These are phyloP conservation scores for Porites divaricata DNA, from an alignment of 92 coral and sea anemone species.

Conservation along the genomic window DNA sequence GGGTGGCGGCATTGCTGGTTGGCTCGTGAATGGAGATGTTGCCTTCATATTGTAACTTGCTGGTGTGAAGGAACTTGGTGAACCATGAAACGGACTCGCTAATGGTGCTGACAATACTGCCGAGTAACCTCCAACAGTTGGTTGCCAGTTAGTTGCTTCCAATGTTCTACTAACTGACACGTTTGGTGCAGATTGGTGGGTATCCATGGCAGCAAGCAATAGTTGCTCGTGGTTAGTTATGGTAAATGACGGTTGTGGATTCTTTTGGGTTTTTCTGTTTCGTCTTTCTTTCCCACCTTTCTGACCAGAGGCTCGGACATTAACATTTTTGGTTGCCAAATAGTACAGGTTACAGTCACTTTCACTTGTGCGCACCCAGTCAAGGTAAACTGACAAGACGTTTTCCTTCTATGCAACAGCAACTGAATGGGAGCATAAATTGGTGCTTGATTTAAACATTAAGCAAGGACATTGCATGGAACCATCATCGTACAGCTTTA, in stretches of 20 bases:
- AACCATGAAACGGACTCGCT: too few relatives aligned
- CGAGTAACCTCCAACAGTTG: too few relatives aligned
- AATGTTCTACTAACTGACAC: background rate
- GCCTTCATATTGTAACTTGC: too few relatives aligned
- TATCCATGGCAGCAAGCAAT: background rate
- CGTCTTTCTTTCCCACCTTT: conserved; percentile 47
- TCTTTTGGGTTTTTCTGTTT: conserved; percentile 17
- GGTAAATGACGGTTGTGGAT: conserved; percentile 24
- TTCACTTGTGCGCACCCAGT: conserved; percentile 22
- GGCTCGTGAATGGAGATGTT: too few relatives aligned
- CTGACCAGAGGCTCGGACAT: conserved; percentile 48
- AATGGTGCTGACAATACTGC: too few relatives aligned
- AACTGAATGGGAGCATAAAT: conserved; percentile 50
- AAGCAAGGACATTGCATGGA: conserved; percentile 46
- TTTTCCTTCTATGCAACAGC: conserved; percentile 50
- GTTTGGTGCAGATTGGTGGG: background rate
- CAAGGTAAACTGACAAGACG: conserved; percentile 38
- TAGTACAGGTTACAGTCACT: conserved; percentile 42
- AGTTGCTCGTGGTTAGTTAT: conserved; percentile 46
- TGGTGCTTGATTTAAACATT: conserved; percentile 51
- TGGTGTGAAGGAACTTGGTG: too few relatives aligned
- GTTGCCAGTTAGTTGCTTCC: too few relatives aligned
- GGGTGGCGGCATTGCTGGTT: too few relatives aligned
- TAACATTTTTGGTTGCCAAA: conserved; percentile 44
- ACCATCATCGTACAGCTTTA: conserved; percentile 44